Evolutionary conservation across 2,888 invertebrate species (phyloP).

Genomic region (Monochamus alternatus): DNA sequence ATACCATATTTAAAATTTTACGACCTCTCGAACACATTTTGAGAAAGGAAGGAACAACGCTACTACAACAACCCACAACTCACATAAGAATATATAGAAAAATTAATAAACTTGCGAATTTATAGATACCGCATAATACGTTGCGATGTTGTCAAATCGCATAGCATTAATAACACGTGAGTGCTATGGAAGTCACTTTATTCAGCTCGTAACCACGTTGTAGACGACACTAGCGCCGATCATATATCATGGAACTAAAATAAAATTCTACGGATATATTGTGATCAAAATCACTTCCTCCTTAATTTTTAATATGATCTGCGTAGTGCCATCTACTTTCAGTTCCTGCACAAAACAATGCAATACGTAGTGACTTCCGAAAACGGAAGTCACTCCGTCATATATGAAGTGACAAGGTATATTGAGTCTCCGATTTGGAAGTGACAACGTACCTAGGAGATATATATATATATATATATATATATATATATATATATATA

Average conservation of each 20-base stretch:
- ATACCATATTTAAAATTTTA: no score
- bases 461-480: background rate
- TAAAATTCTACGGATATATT: background rate
- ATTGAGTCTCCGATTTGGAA: slow-evolving; percentile 12
- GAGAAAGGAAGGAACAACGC: no score
- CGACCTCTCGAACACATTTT: no score
- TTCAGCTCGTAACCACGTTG: background rate
- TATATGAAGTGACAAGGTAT: slow-evolving; percentile 20
- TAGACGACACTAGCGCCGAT: slow-evolving; percentile 23
- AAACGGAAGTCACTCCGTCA: slow-evolving; percentile 23
- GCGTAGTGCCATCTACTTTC: background rate
- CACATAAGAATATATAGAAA: no score
- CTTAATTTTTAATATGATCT: slow-evolving; percentile 11
- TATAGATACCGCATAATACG: no score
- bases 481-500: no score
- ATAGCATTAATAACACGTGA: slow-evolving; percentile 2
- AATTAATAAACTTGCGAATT: no score
- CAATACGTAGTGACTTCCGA: slow-evolving; percentile 26
- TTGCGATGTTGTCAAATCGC: slow-evolving; percentile 2
- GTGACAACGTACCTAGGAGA: slow-evolving; percentile 5
- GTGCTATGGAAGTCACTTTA: slow-evolving; percentile 8
- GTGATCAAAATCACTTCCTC: slow-evolving; percentile 16
- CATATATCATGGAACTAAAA: slow-evolving; percentile 20
- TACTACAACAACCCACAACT: no score
- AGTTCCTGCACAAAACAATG: slow-evolving; percentile 16